Evolutionary conservation across 2,797 vertebrate species (phyloP).

Genomic region (Furcifer pardalis): DNA sequence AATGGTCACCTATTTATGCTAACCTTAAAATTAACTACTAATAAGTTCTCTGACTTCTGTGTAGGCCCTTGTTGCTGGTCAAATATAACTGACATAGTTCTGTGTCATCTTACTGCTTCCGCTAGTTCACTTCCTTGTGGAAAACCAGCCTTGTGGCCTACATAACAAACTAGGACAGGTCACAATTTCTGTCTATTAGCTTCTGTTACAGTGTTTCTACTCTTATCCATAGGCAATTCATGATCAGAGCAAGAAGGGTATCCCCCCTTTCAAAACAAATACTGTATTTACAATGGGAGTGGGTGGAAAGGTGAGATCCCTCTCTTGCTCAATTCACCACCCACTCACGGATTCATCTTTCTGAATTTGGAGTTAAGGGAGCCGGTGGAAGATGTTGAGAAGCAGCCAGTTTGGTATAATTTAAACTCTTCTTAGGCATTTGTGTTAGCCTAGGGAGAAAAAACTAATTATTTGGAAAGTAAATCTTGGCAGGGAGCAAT

Average conservation of each 20-base stretch:
- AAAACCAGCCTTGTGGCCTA: no score
- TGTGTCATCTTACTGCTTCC: neutral
- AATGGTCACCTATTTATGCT: constrained; percentile 23
- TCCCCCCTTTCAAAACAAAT: no score
- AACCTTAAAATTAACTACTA: neutral
- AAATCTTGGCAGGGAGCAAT: neutral
- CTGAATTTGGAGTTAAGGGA: neutral
- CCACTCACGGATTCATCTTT: neutral
- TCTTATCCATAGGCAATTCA: no score
- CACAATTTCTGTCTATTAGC: neutral
- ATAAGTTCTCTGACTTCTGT: neutral
- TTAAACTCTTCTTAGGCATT: neutral
- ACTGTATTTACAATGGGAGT: no score
- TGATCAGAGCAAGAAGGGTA: no score
- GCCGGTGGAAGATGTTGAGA: neutral
- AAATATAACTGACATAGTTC: neutral
- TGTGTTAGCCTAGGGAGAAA: neutral
- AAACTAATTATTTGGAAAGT: neutral
- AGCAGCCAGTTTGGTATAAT: neutral
- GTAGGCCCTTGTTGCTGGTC: neutral
- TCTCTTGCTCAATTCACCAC: no score
- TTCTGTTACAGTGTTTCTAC: neutral
- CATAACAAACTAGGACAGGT: neutral
- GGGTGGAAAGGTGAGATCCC: no score
- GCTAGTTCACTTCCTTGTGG: neutral